Percentiles rank a stretch among this genome's conserved stretches.
Conservation (phyloP, 1,140 invertebrate genomes). For the Daktulosphaira vitifoliae region DNA sequence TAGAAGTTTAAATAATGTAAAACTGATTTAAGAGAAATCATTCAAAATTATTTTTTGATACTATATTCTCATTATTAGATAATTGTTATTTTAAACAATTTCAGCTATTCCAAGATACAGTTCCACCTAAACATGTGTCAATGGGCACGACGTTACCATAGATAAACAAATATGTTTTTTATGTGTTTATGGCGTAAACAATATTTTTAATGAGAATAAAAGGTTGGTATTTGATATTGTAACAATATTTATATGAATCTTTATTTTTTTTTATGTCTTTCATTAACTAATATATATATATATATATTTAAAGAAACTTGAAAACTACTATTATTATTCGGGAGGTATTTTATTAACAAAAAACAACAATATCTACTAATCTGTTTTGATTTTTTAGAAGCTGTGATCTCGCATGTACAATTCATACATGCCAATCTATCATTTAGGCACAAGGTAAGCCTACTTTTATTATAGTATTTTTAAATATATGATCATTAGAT, state of each 20-base stretch:
- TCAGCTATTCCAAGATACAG: conserved; percentile 25
- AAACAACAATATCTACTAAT: conserved; percentile 23
- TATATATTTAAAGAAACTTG: no score
- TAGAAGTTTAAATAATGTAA: no score
- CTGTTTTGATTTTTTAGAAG: conserved; percentile 29
- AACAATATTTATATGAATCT: conserved; percentile 1
- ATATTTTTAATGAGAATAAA: conserved; percentile 21
- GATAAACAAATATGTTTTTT: conserved; percentile 1
- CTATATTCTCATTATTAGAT: conserved; percentile 32
- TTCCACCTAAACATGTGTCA: conserved; percentile 23
- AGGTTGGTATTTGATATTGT: conserved; percentile 22
- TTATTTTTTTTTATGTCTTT: not conserved
- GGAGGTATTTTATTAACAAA: not conserved
- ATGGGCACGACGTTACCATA: conserved; percentile 12
- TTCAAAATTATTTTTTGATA: not conserved
- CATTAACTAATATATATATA: not conserved
- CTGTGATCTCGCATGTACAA: conserved; percentile 28
- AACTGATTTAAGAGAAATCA: no score
- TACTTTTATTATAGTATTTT: not conserved
- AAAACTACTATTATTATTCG: no score
- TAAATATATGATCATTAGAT: not conserved
- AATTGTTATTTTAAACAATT: conserved; percentile 32
- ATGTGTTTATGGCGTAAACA: conserved; percentile 1
- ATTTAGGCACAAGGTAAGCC: conserved; percentile 24
- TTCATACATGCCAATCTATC: conserved; percentile 15